Conservation (phyloP, 2,888 invertebrate species). For the Lysandra coridon region DNA sequence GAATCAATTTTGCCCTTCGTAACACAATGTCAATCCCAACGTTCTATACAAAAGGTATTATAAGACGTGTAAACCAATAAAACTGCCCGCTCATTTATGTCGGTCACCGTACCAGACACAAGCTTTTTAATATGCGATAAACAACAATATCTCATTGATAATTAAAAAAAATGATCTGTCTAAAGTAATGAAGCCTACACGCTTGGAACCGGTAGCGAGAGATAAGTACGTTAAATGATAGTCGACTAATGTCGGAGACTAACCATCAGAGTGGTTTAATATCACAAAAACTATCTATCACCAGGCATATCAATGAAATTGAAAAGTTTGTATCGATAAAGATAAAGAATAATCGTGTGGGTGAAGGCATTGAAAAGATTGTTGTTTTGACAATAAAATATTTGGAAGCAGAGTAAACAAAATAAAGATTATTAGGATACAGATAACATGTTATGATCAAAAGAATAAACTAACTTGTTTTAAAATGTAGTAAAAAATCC, state of each 20-base stretch:
- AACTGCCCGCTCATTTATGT: not conserved
- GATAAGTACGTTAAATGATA: slow-evolving; percentile 37
- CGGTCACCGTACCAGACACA: slow-evolving; percentile 31
- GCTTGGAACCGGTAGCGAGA: slow-evolving; percentile 62
- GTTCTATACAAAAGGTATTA: too few species aligned
- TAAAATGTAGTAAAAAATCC: not conserved
- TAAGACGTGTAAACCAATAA: not conserved
- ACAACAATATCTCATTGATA: slow-evolving; percentile 49
- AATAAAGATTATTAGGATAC: not conserved
- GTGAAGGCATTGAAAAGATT: not conserved
- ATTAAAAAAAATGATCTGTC: slow-evolving; percentile 48
- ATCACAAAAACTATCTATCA: slow-evolving; percentile 1
- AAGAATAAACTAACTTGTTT: not conserved
- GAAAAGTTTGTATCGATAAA: slow-evolving; percentile 4
- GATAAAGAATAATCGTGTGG: not conserved
- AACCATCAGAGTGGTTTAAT: slow-evolving; percentile 5
- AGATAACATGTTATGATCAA: not conserved
- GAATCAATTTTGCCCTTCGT: too few species aligned
- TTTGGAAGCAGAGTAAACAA: not conserved
- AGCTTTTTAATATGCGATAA: slow-evolving; percentile 45
- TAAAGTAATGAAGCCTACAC: slow-evolving; percentile 44
- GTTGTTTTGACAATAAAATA: not conserved
- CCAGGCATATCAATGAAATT: not conserved
- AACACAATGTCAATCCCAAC: too few species aligned
- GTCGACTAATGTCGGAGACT: slow-evolving; percentile 12